Evolutionary conservation across 2,888 invertebrate species (phyloP), one percentile per base, ranked within the genome.

Genomic region (Hypselothyrea guttata): DNA sequence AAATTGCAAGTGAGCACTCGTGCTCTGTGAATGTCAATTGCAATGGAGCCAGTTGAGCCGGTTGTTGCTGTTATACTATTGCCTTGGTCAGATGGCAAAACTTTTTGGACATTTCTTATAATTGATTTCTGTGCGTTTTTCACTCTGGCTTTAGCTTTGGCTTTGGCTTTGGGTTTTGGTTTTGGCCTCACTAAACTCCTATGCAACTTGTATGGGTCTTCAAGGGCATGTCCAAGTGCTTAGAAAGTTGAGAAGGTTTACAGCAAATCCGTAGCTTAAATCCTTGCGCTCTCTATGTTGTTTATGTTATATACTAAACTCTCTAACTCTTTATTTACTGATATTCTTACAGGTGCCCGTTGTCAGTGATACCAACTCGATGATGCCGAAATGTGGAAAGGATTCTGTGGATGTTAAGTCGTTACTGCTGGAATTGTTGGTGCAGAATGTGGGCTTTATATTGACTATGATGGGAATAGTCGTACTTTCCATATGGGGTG

Each of bases 371-470:
- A 81, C 84, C 47, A 71, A 78, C 37, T 30, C 84, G 42, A 45
- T 85, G 42, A 45, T 70, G 22, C 82, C 75, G 40, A 87, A n/a
- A n/a, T n/a, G n/a, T n/a, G n/a, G n/a, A n/a, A n/a, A n/a, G n/a
- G n/a, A n/a, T n/a, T n/a, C n/a, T 86, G 66, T 90, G 90, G 56
- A 65, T 86, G 12, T 71, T 7, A 5, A 16, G 33, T 28, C 71
- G 81, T 35, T 86, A 0, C 51, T 87, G 47, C 45, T 88, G 12
- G 75, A 83, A 41, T 82, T 84, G 46, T 38, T 89, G 28, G 55
- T 88, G 38, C 88, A 90, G 31, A 89, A 89, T 73, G 60, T 90
- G 53, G 88, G 88, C 40, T 72, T 89, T 45, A 83, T 89, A 22
- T 66, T 88, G 33, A 87, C 87, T 11, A 83, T 78, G n/a, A 58